These are phyloP conservation scores for Drosophila algonquin DNA, from an alignment of 2,888 invertebrate genomes.

Conservation along the genomic window DNA sequence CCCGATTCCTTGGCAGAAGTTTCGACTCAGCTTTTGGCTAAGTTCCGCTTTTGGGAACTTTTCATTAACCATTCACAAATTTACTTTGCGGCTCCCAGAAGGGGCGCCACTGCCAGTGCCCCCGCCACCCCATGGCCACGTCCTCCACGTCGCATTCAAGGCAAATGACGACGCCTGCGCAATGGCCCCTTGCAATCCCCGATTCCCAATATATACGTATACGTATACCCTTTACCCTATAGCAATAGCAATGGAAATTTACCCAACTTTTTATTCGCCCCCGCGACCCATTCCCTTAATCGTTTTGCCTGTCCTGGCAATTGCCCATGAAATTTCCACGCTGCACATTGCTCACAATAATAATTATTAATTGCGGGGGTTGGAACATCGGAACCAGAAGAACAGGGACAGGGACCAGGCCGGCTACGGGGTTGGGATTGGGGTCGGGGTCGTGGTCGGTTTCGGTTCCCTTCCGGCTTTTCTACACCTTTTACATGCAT, in stretches of 20 bases:
- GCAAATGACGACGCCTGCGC: constrained; percentile 61
- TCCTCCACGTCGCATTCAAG: constrained; percentile 60
- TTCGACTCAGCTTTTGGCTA: constrained; percentile 1
- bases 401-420: neutral
- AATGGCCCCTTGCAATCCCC: constrained; percentile 4
- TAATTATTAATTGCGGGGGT: constrained; percentile 77
- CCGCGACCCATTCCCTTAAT: constrained; percentile 50
- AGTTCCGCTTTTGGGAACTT: constrained; percentile 51
- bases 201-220: neutral
- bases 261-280: constrained; percentile 52
- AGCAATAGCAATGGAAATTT: constrained; percentile 26
- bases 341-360: constrained; percentile 69
- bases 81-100: constrained; percentile 71
- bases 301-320: constrained; percentile 51
- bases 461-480: constrained; percentile 63
- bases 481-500: constrained; percentile 81
- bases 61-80: constrained; percentile 82
- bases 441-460: constrained; percentile 1
- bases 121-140: constrained; percentile 40
- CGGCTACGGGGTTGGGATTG: neutral
- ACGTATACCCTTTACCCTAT: neutral
- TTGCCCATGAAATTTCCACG: constrained; percentile 81
- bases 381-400: constrained; percentile 2
- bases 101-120: constrained; percentile 1
- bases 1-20: constrained; percentile 1